Base-by-base conservation (phyloP, 2,888 invertebrate genomes). In the Lepidochrysops patricia region DNA sequence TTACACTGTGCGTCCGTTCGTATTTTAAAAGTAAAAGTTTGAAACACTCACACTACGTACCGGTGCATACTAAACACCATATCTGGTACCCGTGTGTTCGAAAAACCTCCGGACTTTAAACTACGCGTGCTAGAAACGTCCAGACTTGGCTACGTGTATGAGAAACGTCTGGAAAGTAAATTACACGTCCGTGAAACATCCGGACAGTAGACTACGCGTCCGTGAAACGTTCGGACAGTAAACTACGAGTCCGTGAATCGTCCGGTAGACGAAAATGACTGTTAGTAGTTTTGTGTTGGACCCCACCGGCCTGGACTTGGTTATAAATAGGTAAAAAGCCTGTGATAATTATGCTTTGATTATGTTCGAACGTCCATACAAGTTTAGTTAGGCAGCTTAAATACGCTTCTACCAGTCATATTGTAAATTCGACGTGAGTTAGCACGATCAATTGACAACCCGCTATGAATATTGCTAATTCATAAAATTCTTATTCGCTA, bases 281-380 rank as follows among this genome's bases (percentile, higher is more conserved):
- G 64, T 62, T 63, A 58, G 68, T 66, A 68, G 71, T 71, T 64
- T 64, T 66, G 67, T 66, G 62, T 48, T 60, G 58, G 64, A 63
- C 76, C 54, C 77, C 77, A 77, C 77, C 77, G 70, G 70, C 69
- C 65, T 63, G 64, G 58, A 65, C 60, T 58, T 62, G 57, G 61
- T 64, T 63, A 19, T 43, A 60, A 62, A 64, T 66, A 66, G 67
- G 67, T 67, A 68, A 54, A 43, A 67, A 70, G 72, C 75, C 77
- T 78, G 76, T 78, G 77, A 78, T 78, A 76, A 67, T 69, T 68
- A 64, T 65, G 62, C 63, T 61, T 68, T 64, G 64, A 59, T 62
- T 64, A 64, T 63, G 58, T 64, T 65, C 59, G 43, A 29, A 34
- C 60, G 61, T 60, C 60, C 54, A 50, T 32, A 23, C 26, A 27